These are phyloP conservation scores for Burhinus oedicnemus DNA, from an alignment of 2,113 vertebrate genomes.

Conservation along the genomic window DNA sequence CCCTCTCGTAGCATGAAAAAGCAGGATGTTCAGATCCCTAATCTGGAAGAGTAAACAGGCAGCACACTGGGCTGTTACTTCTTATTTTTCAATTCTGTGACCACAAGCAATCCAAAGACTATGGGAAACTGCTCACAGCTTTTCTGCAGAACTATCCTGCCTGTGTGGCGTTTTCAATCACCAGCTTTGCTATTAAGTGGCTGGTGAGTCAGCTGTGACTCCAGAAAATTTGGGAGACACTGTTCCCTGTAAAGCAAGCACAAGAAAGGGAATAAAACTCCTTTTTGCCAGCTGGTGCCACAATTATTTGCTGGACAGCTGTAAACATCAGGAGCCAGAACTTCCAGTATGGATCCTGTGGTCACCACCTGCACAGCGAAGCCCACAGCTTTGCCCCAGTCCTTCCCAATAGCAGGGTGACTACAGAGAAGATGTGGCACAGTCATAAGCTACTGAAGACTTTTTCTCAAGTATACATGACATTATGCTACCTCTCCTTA, in stretches of 20 bases:
- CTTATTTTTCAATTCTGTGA: not conserved
- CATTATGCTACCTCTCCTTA: not conserved
- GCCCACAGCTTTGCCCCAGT: not conserved
- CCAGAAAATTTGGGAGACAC: not conserved
- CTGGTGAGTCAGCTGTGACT: not conserved
- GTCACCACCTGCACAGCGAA: not conserved
- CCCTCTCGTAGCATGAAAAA: not conserved
- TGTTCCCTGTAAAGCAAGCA: not conserved
- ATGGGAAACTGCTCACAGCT: not conserved
- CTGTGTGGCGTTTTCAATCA: not conserved
- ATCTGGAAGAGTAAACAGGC: not conserved
- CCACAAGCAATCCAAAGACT: not conserved
- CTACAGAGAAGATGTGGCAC: not conserved
- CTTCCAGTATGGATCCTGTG: not conserved
- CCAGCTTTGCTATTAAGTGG: not conserved
- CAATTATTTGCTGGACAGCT: not conserved
- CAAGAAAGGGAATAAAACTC: not conserved
- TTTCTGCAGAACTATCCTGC: not conserved
- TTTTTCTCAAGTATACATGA: not conserved
- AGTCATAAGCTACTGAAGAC: not conserved
- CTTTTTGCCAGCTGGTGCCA: not conserved
- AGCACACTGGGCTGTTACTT: not conserved
- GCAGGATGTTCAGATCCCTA: not conserved
- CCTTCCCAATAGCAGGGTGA: not conserved
- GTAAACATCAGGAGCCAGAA: not conserved